A percentile compares a stretch with the other conserved stretches of the same genome.
phyloP scores from a whole-genome alignment of 2,888 invertebrate genomes.

The Tenthredo distinguenda region DNA sequence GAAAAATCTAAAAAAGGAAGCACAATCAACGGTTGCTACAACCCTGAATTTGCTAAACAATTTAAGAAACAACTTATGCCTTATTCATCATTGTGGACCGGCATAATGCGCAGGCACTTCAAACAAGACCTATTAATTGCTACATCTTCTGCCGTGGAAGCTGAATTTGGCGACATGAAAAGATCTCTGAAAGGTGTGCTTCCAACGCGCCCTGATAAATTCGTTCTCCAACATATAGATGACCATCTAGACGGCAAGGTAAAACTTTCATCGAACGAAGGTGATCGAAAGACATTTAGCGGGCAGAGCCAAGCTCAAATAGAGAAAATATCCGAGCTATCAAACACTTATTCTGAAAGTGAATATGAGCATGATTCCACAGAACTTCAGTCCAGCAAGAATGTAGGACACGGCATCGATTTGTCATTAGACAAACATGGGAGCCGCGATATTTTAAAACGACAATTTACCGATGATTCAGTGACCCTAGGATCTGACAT shows the following conservation, averaged over 20 bases:
- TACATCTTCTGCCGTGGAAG: conserved; percentile 59
- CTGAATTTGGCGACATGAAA: conserved; percentile 57
- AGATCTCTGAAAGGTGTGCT: conserved; percentile 53
- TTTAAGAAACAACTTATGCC: conserved; percentile 56
- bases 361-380: too few species aligned
- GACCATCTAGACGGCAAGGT: conserved; percentile 58
- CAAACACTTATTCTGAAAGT: too few species aligned
- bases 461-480: neutral
- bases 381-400: too few species aligned
- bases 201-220: conserved; percentile 58
- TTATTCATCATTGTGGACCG: conserved; percentile 57
- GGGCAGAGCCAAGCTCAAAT: too few species aligned
- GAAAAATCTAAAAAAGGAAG: conserved; percentile 54
- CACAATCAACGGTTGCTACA: conserved; percentile 57
- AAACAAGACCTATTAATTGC: too few species aligned
- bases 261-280: conserved; percentile 54
- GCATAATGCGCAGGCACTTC: conserved; percentile 52
- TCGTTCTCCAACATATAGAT: conserved; percentile 58
- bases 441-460: too few species aligned
- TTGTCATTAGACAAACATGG: too few species aligned
- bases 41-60: conserved; percentile 53
- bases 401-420: too few species aligned
- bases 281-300: neutral
- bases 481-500: neutral
- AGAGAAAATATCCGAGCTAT: too few species aligned